Conservation (phyloP, 2,888 invertebrate genomes). For the Napeogenes sylphis region DNA sequence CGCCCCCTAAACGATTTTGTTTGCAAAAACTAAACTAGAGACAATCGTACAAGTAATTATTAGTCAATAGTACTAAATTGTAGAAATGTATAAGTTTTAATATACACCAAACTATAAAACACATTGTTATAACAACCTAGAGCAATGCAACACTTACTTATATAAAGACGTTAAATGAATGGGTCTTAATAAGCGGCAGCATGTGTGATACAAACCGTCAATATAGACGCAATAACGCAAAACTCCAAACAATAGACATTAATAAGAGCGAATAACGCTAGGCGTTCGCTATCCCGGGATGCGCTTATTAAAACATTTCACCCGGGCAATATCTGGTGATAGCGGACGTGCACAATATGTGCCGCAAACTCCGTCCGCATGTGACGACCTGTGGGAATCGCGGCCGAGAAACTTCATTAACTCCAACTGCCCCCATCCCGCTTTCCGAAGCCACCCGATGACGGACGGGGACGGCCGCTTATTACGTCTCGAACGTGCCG, state of each 20-base stretch:
- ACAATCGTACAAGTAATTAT: background rate
- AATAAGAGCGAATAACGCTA: slow-evolving; percentile 62
- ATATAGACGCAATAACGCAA: slow-evolving; percentile 66
- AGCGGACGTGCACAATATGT: slow-evolving; percentile 73
- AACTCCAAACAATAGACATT: slow-evolving; percentile 76
- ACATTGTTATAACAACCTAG: slow-evolving; percentile 14
- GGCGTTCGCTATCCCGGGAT: slow-evolving; percentile 58
- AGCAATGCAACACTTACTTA: background rate
- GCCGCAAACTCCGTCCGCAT: slow-evolving; percentile 71
- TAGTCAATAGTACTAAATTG: background rate
- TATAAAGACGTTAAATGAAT: slow-evolving; percentile 20
- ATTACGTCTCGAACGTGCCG: slow-evolving; percentile 76
- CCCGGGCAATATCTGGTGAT: slow-evolving; percentile 70
- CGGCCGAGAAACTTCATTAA: slow-evolving; percentile 77
- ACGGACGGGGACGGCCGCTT: slow-evolving; percentile 69
- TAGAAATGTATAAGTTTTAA: background rate
- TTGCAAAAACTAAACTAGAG: slow-evolving; percentile 7
- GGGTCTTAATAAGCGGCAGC: slow-evolving; percentile 29
- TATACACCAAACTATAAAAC: background rate
- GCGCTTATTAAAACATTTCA: slow-evolving; percentile 78
- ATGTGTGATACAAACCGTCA: slow-evolving; percentile 42
- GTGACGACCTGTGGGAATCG: slow-evolving; percentile 78
- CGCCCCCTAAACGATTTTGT: slow-evolving; percentile 14
- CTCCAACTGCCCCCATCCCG: slow-evolving; percentile 60
- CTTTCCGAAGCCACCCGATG: slow-evolving; percentile 38